Percentiles rank a stretch among this genome's conserved stretches.
These are phyloP conservation scores for Pseudoatta argentina DNA, from an alignment of 1,140 invertebrate species.

Conservation along the genomic window DNA sequence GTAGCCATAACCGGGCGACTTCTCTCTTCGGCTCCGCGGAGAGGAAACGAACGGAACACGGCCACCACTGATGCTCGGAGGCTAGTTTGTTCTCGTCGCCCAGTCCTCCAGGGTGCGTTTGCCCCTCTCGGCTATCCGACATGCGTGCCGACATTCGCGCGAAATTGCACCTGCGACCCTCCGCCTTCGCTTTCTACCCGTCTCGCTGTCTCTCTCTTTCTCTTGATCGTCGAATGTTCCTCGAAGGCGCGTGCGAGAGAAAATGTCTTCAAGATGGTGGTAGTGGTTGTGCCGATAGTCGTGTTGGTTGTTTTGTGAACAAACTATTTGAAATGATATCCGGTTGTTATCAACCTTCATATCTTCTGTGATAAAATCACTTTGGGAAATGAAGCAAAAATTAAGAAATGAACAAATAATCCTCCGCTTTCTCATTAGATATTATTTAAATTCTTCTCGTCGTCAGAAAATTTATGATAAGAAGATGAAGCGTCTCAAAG, in stretches of 20 bases:
- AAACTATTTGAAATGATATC: conserved; percentile 31
- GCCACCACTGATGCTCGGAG: conserved; percentile 76
- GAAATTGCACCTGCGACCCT: conserved; percentile 72
- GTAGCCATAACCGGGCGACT: conserved; percentile 84
- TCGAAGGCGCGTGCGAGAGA: conserved; percentile 63
- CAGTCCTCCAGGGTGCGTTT: conserved; percentile 84
- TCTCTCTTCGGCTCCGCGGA: conserved; percentile 73
- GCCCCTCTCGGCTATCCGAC: conserved; percentile 76
- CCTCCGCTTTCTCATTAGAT: not conserved
- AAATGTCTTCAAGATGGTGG: conserved; percentile 59
- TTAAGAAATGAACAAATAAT: not conserved
- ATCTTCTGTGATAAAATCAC: not conserved
- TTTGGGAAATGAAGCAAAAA: not conserved
- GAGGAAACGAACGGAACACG: conserved; percentile 75
- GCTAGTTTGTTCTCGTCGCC: conserved; percentile 84
- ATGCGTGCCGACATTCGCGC: conserved; percentile 73
- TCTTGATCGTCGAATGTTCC: conserved; percentile 28
- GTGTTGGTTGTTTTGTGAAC: conserved; percentile 54
- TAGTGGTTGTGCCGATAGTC: conserved; percentile 56
- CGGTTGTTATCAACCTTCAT: not conserved
- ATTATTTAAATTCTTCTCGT: not conserved
- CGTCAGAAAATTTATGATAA: not conserved
- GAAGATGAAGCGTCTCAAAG: not conserved
- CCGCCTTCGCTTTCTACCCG: not conserved
- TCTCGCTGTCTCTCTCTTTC: conserved; percentile 23